These are phyloP conservation scores for Actenoides hombroni DNA, from an alignment of 2,113 vertebrate species.

Conservation along the genomic window DNA sequence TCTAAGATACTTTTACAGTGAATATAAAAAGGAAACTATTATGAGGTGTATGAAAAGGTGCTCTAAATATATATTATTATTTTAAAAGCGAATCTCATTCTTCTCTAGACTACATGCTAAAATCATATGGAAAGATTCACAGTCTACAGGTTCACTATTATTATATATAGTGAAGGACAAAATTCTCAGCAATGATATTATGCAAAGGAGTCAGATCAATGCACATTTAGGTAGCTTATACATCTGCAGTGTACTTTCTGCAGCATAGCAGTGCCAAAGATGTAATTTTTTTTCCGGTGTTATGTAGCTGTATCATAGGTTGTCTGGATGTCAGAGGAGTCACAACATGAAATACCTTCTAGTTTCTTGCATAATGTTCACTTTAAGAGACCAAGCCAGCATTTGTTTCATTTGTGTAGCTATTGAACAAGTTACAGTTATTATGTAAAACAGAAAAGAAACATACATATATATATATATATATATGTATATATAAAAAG, in stretches of 20 bases:
- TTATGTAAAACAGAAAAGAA: neutral
- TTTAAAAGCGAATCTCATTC: neutral
- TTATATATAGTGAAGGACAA: neutral
- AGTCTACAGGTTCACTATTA: neutral
- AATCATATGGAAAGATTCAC: neutral
- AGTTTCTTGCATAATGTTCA: neutral
- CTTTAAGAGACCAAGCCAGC: neutral
- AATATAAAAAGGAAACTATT: neutral
- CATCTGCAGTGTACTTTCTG: neutral
- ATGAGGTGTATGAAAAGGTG: neutral
- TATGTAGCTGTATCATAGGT: neutral
- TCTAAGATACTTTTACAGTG: neutral
- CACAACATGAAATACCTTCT: neutral
- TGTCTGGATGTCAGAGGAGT: neutral
- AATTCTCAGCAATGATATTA: neutral
- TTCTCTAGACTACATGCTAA: neutral
- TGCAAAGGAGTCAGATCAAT: neutral
- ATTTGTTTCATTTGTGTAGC: neutral
- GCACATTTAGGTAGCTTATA: neutral
- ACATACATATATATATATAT: neutral
- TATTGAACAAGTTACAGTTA: neutral
- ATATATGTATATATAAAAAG: accelerated
- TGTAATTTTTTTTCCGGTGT: neutral
- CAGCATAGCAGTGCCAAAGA: neutral
- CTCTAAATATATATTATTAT: neutral